Evolutionary conservation across 2,888 invertebrate species (phyloP).

Genomic region (Habroteleia sp.): DNA sequence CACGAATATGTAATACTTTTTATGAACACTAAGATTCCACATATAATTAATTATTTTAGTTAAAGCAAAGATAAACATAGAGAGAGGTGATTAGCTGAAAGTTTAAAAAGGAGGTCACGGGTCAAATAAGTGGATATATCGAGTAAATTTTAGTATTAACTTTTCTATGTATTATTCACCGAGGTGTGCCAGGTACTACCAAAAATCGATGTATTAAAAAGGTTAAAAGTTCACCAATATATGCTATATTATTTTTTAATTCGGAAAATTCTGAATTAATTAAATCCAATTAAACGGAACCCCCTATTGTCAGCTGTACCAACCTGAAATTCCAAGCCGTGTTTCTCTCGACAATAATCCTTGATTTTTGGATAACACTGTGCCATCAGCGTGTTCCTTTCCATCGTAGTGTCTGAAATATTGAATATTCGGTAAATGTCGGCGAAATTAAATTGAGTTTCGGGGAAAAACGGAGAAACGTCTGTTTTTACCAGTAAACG

Average conservation of each 20-base stretch:
- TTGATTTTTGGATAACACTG: slow-evolving; percentile 98
- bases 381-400: slow-evolving; percentile 98
- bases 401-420: slow-evolving; percentile 94
- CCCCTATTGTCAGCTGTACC: slow-evolving; percentile 58
- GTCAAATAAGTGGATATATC: slow-evolving; percentile 34
- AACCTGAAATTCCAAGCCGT: slow-evolving; percentile 98
- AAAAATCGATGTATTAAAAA: slow-evolving; percentile 55
- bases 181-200: slow-evolving; percentile 55
- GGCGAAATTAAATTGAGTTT: slow-evolving; percentile 12
- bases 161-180: slow-evolving; percentile 54
- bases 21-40: background rate
- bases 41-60: no score
- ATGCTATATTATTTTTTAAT: slow-evolving; percentile 34
- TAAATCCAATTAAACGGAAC: slow-evolving; percentile 5
- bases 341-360: slow-evolving; percentile 97
- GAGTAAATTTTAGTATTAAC: slow-evolving; percentile 34
- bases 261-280: slow-evolving; percentile 9
- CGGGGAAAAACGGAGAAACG: slow-evolving; percentile 10
- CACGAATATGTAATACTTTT: background rate
- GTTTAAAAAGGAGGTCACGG: slow-evolving; percentile 49
- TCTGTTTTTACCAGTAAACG: slow-evolving; percentile 92
- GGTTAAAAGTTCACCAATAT: slow-evolving; percentile 42
- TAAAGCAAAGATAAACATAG: slow-evolving; percentile 9
- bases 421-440: slow-evolving; percentile 10
- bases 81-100: slow-evolving; percentile 1